A percentile compares a stretch with the other conserved stretches of the same genome.
These are phyloP conservation scores for Saccopteryx bilineata DNA, from an alignment of 2,113 vertebrate species.

Conservation along the genomic window DNA sequence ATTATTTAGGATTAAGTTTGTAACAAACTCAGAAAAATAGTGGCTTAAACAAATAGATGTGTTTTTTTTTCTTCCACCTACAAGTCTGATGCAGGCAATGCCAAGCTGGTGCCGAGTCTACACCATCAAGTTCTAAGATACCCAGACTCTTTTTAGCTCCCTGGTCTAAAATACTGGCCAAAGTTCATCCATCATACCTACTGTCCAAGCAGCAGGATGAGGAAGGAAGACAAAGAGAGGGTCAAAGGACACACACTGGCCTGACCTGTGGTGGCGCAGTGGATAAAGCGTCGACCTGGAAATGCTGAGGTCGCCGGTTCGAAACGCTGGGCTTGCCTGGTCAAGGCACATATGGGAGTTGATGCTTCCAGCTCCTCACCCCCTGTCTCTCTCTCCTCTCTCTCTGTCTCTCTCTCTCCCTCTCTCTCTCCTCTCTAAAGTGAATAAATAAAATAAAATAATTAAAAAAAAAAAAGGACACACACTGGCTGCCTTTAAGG, in stretches of 20 bases:
- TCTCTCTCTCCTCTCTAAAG: too few species aligned
- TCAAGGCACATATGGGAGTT: too few species aligned
- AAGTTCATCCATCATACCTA: not conserved
- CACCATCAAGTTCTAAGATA: not conserved
- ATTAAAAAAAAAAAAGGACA: too few species aligned
- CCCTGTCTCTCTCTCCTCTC: too few species aligned
- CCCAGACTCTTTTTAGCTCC: not conserved
- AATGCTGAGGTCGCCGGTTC: too few species aligned
- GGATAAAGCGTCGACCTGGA: too few species aligned
- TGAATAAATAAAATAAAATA: too few species aligned
- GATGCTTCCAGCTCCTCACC: too few species aligned
- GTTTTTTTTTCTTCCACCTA: constrained; percentile 3
- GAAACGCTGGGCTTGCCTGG: too few species aligned
- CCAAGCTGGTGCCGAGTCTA: not conserved
- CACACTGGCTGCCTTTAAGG: not conserved
- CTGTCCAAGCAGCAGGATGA: not conserved
- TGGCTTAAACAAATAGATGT: not conserved
- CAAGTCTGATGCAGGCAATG: not conserved
- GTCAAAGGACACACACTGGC: not conserved
- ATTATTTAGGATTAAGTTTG: not conserved
- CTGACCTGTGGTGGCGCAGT: too few species aligned
- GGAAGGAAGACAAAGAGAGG: not conserved
- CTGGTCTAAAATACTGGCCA: not conserved
- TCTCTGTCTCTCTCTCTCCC: too few species aligned
- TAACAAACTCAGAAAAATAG: not conserved